Evolutionary conservation across 2,888 invertebrate species (phyloP).

Genomic region (Heliconius aoede): DNA sequence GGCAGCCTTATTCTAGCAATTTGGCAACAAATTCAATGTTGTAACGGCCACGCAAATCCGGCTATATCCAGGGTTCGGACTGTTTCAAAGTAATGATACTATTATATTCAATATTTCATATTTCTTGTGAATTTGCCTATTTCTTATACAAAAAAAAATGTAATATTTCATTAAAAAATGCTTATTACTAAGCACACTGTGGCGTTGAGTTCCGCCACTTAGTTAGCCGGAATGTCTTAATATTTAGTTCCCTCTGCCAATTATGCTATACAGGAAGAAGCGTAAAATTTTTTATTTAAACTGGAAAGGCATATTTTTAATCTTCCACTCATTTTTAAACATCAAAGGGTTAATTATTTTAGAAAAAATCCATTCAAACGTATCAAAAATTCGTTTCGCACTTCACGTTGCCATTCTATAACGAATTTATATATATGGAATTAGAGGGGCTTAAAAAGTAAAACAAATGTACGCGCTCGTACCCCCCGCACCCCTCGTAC

Average conservation of each 20-base stretch:
- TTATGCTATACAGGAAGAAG: background rate
- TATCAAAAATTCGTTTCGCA: conserved; percentile 25
- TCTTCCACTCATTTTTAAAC: background rate
- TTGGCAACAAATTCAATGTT: conserved; percentile 66
- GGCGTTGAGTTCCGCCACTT: background rate
- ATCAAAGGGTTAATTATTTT: conserved; percentile 1
- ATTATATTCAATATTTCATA: background rate
- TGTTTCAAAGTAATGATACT: conserved; percentile 1
- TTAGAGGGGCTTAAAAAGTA: conserved; percentile 26
- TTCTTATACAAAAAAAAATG: background rate
- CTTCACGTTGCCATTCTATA: conserved; percentile 22
- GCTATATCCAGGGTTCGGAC: conserved; percentile 42
- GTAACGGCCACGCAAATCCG: conserved; percentile 43
- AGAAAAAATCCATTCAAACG: conserved; percentile 1
- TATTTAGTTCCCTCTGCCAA: background rate
- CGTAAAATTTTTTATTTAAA: no score
- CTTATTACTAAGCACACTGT: no score
- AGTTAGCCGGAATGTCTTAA: background rate
- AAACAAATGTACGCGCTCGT: conserved; percentile 39
- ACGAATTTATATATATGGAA: conserved; percentile 22
- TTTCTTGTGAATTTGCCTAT: background rate
- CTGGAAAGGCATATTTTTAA: background rate
- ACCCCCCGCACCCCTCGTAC: no score
- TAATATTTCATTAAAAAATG: no score
- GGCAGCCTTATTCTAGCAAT: conserved; percentile 64